These are phyloP conservation scores for Anadara kagoshimensis DNA, from an alignment of 1,140 invertebrate genomes.

Conservation along the genomic window DNA sequence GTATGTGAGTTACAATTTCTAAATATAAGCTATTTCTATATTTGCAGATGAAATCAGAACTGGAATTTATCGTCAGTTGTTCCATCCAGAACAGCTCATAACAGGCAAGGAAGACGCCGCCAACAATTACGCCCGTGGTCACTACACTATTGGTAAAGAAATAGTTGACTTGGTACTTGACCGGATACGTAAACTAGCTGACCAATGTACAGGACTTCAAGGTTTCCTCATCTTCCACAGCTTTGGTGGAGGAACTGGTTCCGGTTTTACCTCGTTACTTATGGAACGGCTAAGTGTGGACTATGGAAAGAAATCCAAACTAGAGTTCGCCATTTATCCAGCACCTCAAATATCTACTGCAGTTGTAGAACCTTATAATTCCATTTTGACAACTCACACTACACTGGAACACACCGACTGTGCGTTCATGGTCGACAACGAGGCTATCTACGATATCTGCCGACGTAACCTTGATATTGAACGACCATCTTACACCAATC, in stretches of 20 bases:
- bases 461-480: constrained; percentile 82
- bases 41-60: neutral
- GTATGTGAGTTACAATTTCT: too few species aligned
- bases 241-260: constrained; percentile 80
- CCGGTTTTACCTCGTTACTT: constrained; percentile 89
- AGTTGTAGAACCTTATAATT: too few species aligned
- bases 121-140: constrained; percentile 91
- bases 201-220: too few species aligned
- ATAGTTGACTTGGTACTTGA: constrained; percentile 78
- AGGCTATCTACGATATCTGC: constrained; percentile 94
- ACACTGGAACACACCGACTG: too few species aligned
- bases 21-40: too few species aligned
- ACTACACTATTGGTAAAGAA: constrained; percentile 95
- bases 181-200: too few species aligned
- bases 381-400: too few species aligned
- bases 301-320: too few species aligned
- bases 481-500: too few species aligned
- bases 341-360: too few species aligned
- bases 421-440: constrained; percentile 79
- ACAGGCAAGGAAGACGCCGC: constrained; percentile 88
- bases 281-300: too few species aligned
- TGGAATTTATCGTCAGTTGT: neutral
- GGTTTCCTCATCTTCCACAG: constrained; percentile 90
- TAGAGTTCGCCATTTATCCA: too few species aligned
- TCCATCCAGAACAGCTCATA: constrained; percentile 67